Percentiles rank a stretch among this genome's conserved stretches.
phyloP scores from a whole-genome alignment of 2,113 vertebrate genomes.

The Hippocampus barbouri region DNA sequence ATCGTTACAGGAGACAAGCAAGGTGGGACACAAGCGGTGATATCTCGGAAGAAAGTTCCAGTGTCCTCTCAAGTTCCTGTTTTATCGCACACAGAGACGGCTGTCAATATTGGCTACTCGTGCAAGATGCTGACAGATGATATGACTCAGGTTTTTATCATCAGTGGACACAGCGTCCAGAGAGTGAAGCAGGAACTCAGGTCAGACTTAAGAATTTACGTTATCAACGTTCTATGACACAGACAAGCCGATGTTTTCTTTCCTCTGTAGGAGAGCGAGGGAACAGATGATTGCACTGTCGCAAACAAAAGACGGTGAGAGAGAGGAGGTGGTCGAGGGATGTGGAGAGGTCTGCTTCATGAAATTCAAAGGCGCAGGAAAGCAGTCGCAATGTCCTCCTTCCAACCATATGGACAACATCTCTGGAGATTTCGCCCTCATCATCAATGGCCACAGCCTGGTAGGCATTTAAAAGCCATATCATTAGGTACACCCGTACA shows the following conservation, averaged over 20 bases:
- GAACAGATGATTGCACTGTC: conserved; percentile 81
- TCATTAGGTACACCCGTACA: too few relatives aligned
- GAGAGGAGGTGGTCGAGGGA: conserved; percentile 72
- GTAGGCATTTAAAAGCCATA: conserved; percentile 64
- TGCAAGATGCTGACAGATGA: conserved; percentile 95
- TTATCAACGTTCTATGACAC: not conserved
- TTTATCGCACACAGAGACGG: conserved; percentile 77
- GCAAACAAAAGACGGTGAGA: conserved; percentile 45
- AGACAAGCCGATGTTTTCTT: conserved; percentile 4
- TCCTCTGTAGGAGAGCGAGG: conserved; percentile 79
- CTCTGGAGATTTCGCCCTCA: conserved; percentile 84
- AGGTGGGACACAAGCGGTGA: conserved; percentile 66
- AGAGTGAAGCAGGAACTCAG: conserved; percentile 88
- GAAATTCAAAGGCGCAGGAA: conserved; percentile 12
- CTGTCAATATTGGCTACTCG: conserved; percentile 92
- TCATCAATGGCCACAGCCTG: conserved; percentile 92
- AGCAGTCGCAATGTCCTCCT: conserved; percentile 49
- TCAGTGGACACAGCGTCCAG: conserved; percentile 86
- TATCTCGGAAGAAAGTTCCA: not conserved
- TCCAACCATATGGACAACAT: conserved; percentile 81
- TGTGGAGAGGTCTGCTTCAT: conserved; percentile 64
- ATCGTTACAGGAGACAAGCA: conserved; percentile 95
- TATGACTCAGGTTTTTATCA: conserved; percentile 86
- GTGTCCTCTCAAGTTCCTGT: not conserved
- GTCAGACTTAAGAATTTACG: conserved; percentile 60